A percentile compares a stretch with the other conserved stretches of the same genome.
Evolutionary conservation across 2,797 vertebrate genomes (phyloP).

Genomic region (Brachyrhaphis roseni): DNA sequence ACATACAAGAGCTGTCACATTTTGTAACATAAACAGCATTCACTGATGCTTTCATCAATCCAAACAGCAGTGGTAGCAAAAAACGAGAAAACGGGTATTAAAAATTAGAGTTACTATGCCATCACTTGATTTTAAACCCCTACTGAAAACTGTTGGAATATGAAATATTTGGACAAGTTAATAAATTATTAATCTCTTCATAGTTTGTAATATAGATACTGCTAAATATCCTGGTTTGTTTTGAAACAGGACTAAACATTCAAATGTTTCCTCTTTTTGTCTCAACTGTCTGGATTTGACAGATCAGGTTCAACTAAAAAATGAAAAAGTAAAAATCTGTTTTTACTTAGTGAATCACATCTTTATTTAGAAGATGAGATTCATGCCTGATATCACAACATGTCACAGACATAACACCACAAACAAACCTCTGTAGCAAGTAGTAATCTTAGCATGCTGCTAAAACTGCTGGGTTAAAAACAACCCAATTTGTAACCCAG

Average conservation of each 20-base stretch:
- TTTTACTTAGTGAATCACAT: too few species aligned
- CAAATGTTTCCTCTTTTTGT: background rate
- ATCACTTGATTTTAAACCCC: background rate
- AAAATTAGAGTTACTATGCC: background rate
- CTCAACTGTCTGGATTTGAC: background rate
- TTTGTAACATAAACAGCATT: background rate
- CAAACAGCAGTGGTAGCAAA: background rate
- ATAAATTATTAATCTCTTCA: background rate
- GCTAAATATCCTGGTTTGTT: background rate
- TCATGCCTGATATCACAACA: constrained; percentile 1
- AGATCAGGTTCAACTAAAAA: background rate
- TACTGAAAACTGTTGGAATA: background rate
- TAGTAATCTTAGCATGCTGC: constrained; percentile 4
- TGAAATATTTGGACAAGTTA: background rate
- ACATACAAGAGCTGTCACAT: background rate
- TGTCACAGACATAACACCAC: constrained; percentile 15
- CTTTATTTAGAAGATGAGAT: background rate
- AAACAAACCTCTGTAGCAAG: constrained; percentile 24
- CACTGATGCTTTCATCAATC: background rate
- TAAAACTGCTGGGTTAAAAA: too few species aligned
- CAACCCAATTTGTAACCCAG: too few species aligned
- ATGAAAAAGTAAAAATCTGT: background rate
- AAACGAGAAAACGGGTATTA: background rate
- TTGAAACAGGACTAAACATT: background rate
- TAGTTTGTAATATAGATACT: background rate